These are phyloP conservation scores for Polyodon spathula DNA, from an alignment of 2,113 vertebrate species.

Conservation along the genomic window DNA sequence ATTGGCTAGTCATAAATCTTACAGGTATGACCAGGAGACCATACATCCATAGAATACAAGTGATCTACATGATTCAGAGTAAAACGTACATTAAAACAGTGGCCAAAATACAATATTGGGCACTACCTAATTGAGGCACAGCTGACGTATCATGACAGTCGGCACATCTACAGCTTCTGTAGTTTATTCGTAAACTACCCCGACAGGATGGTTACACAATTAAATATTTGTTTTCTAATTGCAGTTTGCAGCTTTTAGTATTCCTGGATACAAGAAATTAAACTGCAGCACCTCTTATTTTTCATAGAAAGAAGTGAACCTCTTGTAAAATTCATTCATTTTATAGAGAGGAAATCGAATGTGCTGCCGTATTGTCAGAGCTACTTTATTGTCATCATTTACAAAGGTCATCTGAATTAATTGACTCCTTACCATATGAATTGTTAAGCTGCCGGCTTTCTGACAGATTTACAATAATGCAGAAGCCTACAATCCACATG, in stretches of 20 bases:
- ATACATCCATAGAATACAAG: too few relatives aligned
- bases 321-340: constrained; percentile 50
- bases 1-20: too few relatives aligned
- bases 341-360: constrained; percentile 42
- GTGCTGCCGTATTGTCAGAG: constrained; percentile 40
- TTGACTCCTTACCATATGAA: constrained; percentile 43
- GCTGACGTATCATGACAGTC: neutral
- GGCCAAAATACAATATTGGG: too few relatives aligned
- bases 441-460: constrained; percentile 35
- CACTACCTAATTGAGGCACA: too few relatives aligned
- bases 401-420: constrained; percentile 59
- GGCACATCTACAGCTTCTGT: neutral
- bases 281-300: constrained; percentile 40
- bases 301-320: constrained; percentile 39
- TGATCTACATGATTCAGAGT: too few relatives aligned
- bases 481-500: neutral
- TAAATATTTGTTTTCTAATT: neutral
- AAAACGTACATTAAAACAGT: too few relatives aligned
- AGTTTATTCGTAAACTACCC: neutral
- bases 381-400: constrained; percentile 48
- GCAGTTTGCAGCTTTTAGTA: neutral
- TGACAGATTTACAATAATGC: constrained; percentile 12
- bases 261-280: neutral
- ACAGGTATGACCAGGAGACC: too few relatives aligned
- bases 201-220: neutral